Base-by-base conservation (phyloP, 2,888 invertebrate species). In the Tipula confusa region DNA sequence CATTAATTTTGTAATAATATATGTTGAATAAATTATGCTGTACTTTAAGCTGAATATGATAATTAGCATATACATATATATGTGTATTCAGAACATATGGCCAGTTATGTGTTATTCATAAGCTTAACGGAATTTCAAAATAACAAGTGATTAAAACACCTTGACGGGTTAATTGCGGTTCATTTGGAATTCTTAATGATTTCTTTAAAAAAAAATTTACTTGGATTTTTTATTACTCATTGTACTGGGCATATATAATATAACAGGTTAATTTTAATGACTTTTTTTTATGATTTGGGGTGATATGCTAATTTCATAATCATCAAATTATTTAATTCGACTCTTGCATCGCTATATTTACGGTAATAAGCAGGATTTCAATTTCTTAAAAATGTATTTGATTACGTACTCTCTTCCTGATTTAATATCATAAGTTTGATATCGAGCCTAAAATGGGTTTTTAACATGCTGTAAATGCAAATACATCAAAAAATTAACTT, bases 131-230 rank as follows among this genome's bases (percentile, higher is more conserved):
- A 64, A 64, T 64, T 64, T 64, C 24, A 24, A 1, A 24, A 18
- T 64, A 64, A 64, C 64, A 64, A 64, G 64, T 64, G 64, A 64
- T 64, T 64, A 64, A 18, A 64, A 24, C 64, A 64, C 64, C 64
- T 64, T 64, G 64, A 64, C 64, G 64, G 64, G 64, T 64, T 64
- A 64, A 64, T 64, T 64, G 24, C 64, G 24, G 64, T 64, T 64
- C 24, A 2, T 64, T 24, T 9, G 64, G 64, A 64, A 24, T 64
- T 64, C n/a, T 24, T 24, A 64, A 64, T 64, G 24, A 24, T 64
- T 64, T 64, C 64, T 64, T 9, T 6, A 33, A 2, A 11, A 24
- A 64, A 18, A 9, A 24, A 24, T 64, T 64, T 64, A 43, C 43
- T 2, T 43, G 4, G 43, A n/a, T 15, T 3, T 64, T 64, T 24